phyloP scores from a whole-genome alignment of 2,797 vertebrate species.

The Urosaurus nigricauda region DNA sequence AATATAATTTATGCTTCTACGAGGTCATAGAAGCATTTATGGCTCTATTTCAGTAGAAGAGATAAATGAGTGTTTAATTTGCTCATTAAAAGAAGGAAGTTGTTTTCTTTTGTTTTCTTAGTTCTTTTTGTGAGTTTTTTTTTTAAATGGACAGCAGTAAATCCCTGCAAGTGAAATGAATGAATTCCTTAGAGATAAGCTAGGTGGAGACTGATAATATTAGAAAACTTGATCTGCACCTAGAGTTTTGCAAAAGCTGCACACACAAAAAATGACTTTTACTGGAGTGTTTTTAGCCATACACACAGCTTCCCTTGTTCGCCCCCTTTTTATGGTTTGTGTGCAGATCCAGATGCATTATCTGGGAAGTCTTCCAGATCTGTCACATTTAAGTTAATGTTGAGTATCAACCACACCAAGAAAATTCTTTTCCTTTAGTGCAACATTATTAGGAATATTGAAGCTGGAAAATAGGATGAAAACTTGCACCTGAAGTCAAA shows the following conservation, averaged over 20 bases:
- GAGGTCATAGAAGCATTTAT: neutral
- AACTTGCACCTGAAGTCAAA: conserved; percentile 49
- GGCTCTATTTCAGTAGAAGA: neutral
- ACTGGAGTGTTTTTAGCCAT: conserved; percentile 59
- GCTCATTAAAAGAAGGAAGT: neutral
- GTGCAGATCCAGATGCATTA: conserved; percentile 60
- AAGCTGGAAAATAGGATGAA: conserved; percentile 32
- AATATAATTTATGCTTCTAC: neutral
- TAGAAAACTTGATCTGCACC: conserved; percentile 37
- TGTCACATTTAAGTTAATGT: conserved; percentile 62
- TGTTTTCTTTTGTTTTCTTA: too few relatives aligned
- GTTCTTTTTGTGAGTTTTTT: neutral
- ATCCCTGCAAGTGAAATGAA: conserved; percentile 28
- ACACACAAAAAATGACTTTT: conserved; percentile 56
- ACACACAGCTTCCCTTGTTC: conserved; percentile 50
- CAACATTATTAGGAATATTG: conserved; percentile 40
- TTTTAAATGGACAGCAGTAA: neutral
- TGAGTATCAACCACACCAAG: conserved; percentile 33
- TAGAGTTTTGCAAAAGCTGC: conserved; percentile 55
- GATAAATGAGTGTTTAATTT: neutral
- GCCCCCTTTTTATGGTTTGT: conserved; percentile 52
- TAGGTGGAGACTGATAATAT: conserved; percentile 47
- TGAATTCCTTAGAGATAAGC: conserved; percentile 38
- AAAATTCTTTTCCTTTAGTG: conserved; percentile 31
- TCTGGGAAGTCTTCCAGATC: conserved; percentile 61